Base-by-base conservation (phyloP, 2,113 vertebrate species). In the Barbus barbus region DNA sequence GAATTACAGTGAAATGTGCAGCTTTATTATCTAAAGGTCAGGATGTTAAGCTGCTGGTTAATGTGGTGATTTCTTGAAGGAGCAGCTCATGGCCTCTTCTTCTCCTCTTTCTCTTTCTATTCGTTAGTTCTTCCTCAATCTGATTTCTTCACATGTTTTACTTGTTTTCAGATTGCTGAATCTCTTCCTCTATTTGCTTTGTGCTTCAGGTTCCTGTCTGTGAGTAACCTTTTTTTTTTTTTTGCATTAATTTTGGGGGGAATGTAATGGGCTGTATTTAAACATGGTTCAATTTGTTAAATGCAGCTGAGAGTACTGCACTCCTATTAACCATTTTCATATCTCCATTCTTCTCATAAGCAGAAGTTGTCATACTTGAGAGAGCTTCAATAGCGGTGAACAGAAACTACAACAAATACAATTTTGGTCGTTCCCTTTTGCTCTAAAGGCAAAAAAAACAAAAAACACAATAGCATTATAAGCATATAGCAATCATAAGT, bases 21-120 rank as follows among this genome's bases (percentile, higher is more conserved):
- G 69, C 38, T 72, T 11, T 72, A 44, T 72, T 44, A 72, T 72
- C 38, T 72, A 44, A 72, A 72, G 69, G 38, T 72, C 69, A 72
- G n/a, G 69, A 24, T 44, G 69, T 72, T 44, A 3, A 72, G 38
- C 69, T 44, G 65, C 22, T 41, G 69, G 67, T 41, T 71, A 12
- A n/a, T 71, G 20, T 0, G 18, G 9, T 41, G 36, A 44, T 72
- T 24, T 44, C 69, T 7, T 20, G 63, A 67, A 41, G 33, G 36
- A 69, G 31, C 18, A 24, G 22, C 69, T 44, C 22, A 3, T 72
- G 36, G 69, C 38, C 38, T 44, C 22, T 41, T 72, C 33, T 38
- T 18, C 1, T 28, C 11, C 60, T 61, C 24, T 28, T 0, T 4
- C 31, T 38, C 65, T 38, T 18, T 28, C 48, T 51, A 18, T 51